Conservation (phyloP, 2,888 invertebrate species). For the Altica lythri region DNA sequence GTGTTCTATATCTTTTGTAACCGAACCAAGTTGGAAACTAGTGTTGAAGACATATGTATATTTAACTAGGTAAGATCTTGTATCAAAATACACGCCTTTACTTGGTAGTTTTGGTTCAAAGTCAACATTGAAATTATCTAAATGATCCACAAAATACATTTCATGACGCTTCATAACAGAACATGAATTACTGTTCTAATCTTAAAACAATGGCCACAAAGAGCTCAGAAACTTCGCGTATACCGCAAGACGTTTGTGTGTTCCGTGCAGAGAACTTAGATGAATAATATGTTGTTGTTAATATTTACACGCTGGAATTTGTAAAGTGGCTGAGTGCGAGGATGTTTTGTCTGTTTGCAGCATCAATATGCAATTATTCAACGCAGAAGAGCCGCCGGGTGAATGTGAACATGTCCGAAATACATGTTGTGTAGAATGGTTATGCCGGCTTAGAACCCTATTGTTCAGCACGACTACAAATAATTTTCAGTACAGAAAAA, state of each 20-base stretch:
- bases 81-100: too few species aligned
- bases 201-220: constrained; percentile 34
- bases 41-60: too few species aligned
- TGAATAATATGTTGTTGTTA: constrained; percentile 40
- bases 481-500: too few species aligned
- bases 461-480: too few species aligned
- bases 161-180: constrained; percentile 20
- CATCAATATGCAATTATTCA: constrained; percentile 44
- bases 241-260: constrained; percentile 29
- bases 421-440: too few species aligned
- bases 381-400: constrained; percentile 26
- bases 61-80: too few species aligned
- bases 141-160: constrained; percentile 23
- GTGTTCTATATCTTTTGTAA: too few species aligned
- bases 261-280: constrained; percentile 33
- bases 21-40: too few species aligned
- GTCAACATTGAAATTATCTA: constrained; percentile 20
- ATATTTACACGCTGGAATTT: constrained; percentile 39
- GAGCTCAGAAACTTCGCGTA: constrained; percentile 22
- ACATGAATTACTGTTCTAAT: constrained; percentile 24
- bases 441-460: too few species aligned
- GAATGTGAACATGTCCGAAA: constrained; percentile 28
- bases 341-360: constrained; percentile 40
- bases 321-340: constrained; percentile 28
- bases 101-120: constrained; percentile 5